Conservation (phyloP, 1,140 invertebrate species). For the Pogonus chalceus region DNA sequence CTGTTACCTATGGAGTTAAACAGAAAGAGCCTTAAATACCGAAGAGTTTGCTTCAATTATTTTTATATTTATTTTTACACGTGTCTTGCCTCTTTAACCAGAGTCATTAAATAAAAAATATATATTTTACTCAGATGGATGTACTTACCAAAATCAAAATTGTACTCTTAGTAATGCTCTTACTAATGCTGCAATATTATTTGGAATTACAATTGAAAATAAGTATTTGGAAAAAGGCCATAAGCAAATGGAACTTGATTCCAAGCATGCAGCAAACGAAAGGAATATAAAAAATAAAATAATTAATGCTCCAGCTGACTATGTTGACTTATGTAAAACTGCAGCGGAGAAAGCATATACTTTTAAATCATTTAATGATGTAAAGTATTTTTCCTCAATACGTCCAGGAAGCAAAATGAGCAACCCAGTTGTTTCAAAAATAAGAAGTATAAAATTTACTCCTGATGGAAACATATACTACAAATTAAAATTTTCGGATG, state of each 20-base stretch:
- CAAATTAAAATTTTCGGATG: conserved; percentile 21
- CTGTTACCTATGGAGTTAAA: too few relatives aligned
- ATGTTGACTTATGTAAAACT: conserved; percentile 16
- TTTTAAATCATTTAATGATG: neutral
- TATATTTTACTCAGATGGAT: conserved; percentile 26
- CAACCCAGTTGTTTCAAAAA: conserved; percentile 25
- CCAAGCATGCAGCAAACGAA: conserved; percentile 21
- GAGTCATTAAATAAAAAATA: too few relatives aligned
- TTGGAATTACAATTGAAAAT: conserved; percentile 25
- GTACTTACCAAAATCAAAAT: conserved; percentile 30
- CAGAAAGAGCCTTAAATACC: too few relatives aligned
- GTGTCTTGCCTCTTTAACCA: too few relatives aligned
- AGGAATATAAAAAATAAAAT: conserved; percentile 21
- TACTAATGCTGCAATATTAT: conserved; percentile 17
- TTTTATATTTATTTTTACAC: too few relatives aligned
- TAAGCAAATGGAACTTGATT: conserved; percentile 32
- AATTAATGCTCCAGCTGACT: conserved; percentile 20
- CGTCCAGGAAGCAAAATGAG: conserved; percentile 22
- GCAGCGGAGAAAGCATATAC: conserved; percentile 8
- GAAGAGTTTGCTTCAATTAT: too few relatives aligned
- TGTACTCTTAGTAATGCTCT: conserved; percentile 27
- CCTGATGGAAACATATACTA: conserved; percentile 25
- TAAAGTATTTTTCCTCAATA: conserved; percentile 15
- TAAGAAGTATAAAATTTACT: conserved; percentile 23
- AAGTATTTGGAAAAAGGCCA: conserved; percentile 33